Evolutionary conservation across 2,888 invertebrate species (phyloP), one percentile per base, ranked within the genome.

Genomic region (Hydrotaea diabolus): DNA sequence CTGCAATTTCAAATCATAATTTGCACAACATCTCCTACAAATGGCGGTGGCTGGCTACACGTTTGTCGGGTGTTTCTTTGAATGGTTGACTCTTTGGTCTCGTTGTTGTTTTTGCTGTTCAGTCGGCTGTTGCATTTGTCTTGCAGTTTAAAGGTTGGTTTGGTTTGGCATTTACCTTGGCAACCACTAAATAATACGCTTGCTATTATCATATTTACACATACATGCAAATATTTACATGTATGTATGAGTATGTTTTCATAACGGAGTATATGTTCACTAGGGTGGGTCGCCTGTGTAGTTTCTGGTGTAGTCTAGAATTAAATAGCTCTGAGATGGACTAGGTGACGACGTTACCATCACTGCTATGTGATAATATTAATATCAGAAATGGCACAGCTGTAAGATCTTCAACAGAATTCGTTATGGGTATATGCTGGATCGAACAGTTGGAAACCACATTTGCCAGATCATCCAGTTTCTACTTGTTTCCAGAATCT

Each of bases 161-260:
- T 74, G 69, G 80, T 83, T 80, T 86, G 86, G 86, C 86, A 86
- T 86, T 86, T 86, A 86, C 86, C 86, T 86, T 86, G 86, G 86
- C 80, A 84, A 79, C 84, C 57, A 64, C 73, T 74, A 75, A 82
- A 74, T 81, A 74, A 83, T 75, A 66, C 80, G 57, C 55, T 84
- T 62, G 76, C 59, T 73, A 64, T 57, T 59, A 74, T 39, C 39
- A 53, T 31, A 31, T n/a, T 53, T n/a, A 49, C 11, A n/a, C 19
- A 26, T 72, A n/a, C n/a, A n/a, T n/a, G n/a, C n/a, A n/a, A n/a
- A n/a, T n/a, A n/a, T n/a, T n/a, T 64, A 76, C 53, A 77, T 66
- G 43, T 59, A 77, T 80, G 31, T 59, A 73, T 21, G 21, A 19
- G 39, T 75, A 69, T 74, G 77, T 57, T 43, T 17, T 59, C 31